Evolutionary conservation across 2,797 vertebrate genomes (phyloP).

Genomic region (Anabas testudineus): DNA sequence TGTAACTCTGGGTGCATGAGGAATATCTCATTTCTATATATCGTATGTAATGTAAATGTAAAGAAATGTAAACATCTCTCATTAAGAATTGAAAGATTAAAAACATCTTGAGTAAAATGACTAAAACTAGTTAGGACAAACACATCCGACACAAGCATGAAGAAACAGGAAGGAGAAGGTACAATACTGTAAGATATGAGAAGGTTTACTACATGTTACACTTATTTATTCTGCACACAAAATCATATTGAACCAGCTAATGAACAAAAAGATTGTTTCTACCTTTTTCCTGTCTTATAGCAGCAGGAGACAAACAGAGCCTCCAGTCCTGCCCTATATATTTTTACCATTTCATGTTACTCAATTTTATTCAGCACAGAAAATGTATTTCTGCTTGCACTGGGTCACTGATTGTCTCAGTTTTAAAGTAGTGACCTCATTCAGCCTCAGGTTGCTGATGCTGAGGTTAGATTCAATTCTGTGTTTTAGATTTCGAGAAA

Average conservation of each 20-base stretch:
- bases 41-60: too few relatives aligned
- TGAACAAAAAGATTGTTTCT: too few relatives aligned
- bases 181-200: not conserved
- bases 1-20: too few relatives aligned
- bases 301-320: slow-evolving; percentile 22
- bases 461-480: not conserved
- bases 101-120: too few relatives aligned
- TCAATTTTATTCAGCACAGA: not conserved
- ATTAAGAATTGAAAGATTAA: too few relatives aligned
- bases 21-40: too few relatives aligned
- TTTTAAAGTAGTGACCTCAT: slow-evolving; percentile 1
- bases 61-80: too few relatives aligned
- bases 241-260: not conserved
- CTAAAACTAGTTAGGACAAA: too few relatives aligned
- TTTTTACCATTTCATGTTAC: not conserved
- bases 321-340: not conserved
- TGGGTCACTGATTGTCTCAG: slow-evolving; percentile 1
- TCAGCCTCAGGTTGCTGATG: slow-evolving; percentile 1
- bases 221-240: not conserved
- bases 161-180: too few relatives aligned
- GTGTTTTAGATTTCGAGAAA: not conserved
- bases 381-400: slow-evolving; percentile 1
- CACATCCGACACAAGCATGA: too few relatives aligned
- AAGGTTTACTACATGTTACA: too few relatives aligned
- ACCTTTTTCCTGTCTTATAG: slow-evolving; percentile 4